phyloP scores from a whole-genome alignment of 2,797 vertebrate genomes.

The Lepidocolaptes lacrymiger region DNA sequence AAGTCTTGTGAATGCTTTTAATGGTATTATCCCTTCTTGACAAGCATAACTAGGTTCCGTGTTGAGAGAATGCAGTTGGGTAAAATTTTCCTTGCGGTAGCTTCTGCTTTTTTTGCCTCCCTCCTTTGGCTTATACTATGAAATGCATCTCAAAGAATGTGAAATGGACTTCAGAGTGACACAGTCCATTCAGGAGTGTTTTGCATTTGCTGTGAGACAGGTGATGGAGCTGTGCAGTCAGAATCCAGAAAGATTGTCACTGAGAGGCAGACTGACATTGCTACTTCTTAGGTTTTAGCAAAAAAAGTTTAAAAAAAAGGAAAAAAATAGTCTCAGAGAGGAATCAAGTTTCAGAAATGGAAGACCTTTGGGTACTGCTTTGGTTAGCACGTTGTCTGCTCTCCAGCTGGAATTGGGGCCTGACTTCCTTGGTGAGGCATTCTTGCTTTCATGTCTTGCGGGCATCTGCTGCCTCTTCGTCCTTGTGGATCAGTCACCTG shows the following conservation, averaged over 20 bases:
- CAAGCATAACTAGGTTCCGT: neutral
- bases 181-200: neutral
- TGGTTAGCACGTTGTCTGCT: accelerated
- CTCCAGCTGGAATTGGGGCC: neutral
- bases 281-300: neutral
- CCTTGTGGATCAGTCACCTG: neutral
- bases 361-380: neutral
- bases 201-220: neutral
- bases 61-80: neutral
- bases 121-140: neutral
- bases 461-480: neutral
- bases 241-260: neutral
- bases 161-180: neutral
- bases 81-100: neutral
- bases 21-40: neutral
- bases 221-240: neutral
- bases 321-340: neutral
- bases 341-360: neutral
- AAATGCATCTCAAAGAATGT: neutral
- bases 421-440: neutral
- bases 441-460: neutral
- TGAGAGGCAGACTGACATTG: neutral
- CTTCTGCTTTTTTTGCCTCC: neutral
- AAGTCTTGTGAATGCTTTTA: neutral
- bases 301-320: neutral